Conservation (phyloP, 2,113 vertebrate genomes). For the Centropus bengalensis region DNA sequence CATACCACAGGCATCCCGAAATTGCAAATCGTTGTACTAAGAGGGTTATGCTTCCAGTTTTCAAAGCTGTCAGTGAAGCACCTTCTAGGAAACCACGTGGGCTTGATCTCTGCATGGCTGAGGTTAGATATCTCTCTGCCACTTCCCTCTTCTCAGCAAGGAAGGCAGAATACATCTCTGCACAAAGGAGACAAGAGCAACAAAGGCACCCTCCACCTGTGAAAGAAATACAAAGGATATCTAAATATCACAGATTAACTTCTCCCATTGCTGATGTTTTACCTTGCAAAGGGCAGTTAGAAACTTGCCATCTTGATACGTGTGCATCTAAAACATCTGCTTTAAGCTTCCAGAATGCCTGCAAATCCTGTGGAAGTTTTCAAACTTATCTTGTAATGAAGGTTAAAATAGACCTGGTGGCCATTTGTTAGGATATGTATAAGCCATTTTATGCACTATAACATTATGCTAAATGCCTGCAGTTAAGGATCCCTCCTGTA, state of each 20-base stretch:
- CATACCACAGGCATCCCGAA: background rate
- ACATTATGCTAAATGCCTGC: background rate
- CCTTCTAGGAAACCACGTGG: background rate
- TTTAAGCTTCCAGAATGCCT: background rate
- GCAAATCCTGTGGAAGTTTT: background rate
- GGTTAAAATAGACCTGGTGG: background rate
- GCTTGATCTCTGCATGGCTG: background rate
- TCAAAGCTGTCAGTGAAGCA: background rate
- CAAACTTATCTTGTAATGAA: background rate
- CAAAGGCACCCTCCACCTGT: rapidly evolving
- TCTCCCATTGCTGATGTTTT: background rate
- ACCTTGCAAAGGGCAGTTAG: background rate
- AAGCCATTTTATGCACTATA: background rate
- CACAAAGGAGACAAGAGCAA: background rate
- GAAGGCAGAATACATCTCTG: background rate
- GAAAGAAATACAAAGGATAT: background rate
- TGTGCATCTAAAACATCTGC: background rate
- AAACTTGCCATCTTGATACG: background rate
- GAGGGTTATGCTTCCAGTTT: background rate
- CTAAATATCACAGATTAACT: background rate
- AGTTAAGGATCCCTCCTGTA: background rate
- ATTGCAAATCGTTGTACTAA: background rate
- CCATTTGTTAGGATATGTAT: background rate
- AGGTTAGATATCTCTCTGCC: background rate
- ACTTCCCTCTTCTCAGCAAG: background rate